Evolutionary conservation across 2,797 vertebrate species (phyloP), one percentile per base, ranked within the genome.

Genomic region (Kryptopterus vitreolus): DNA sequence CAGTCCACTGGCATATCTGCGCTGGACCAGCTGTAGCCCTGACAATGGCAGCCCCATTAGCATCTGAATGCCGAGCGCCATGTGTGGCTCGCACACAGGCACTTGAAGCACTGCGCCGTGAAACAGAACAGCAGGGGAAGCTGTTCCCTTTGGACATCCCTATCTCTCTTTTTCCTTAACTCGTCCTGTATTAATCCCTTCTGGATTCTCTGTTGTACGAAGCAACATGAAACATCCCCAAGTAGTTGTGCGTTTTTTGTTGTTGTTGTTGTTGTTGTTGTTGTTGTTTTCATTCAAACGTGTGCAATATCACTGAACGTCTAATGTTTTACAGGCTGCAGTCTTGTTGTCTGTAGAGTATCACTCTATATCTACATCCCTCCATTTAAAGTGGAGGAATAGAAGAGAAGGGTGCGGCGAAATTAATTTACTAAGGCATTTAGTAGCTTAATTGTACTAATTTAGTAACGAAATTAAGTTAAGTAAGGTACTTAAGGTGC

Each of bases 11-110:
- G 90, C 92, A 94, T 94, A 93, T 93, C 92, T 94, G 86, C 85
- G 90, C 82, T 55, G 84, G 91, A 84, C 91, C 92, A 93, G 93
- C 93, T 94, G 93, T 94, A 92, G 91, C 91, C 93, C 92, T 92
- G 94, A 94, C 92, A 92, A 95, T 93, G 90, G 89, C 87, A 86
- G 84, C 3, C 2, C 86, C 78, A 94, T 95, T 94, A 92, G 91
- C 94, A 95, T 94, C 85, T 92, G 90, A 93, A 94, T 93, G 84
- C 90, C 74, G 76, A 81, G 89, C 90, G 70, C 91, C 91, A 92
- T 94, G 92, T 93, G 92, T 92, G 92, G 90, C 88, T 89, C 87
- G 87, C 88, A 78, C 84, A 83, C 61, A 87, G 84, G 88, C 85
- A 90, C 90, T 87, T 90, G 88, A 90, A 88, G 90, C 86, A 79